Base-by-base conservation (phyloP, 1,140 invertebrate species). In the Drosophila lacteicornis region DNA sequence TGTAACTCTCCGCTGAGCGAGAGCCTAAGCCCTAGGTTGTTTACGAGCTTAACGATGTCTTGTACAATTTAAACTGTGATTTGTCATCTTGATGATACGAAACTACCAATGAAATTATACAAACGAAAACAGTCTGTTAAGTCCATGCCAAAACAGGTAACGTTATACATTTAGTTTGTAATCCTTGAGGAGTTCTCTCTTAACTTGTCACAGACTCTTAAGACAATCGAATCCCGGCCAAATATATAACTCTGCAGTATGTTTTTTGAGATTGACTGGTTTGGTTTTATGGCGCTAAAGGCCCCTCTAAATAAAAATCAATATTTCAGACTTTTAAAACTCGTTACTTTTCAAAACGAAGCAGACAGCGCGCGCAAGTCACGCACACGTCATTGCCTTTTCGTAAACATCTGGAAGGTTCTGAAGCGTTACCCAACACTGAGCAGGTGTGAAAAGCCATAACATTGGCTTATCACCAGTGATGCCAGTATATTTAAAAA, bases 71-170 rank as follows among this genome's bases (percentile, higher is more conserved):
- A 66, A 66, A 58, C 60, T 76, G 73, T 75, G 55, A 69, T 78
- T 56, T 60, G 65, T 69, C 74, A 78, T 69, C 50, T 56, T 56
- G 43, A 77, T 56, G 55, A 77, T 76, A 55, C 33, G 51, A 62
- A 69, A 66, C 51, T 49, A 36, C 53, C 38, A 59, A 73, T 55
- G 63, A 59, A 60, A 47, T 74, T 73, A 73, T 71, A 42, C 45
- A 73, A 74, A 73, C 55, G 8, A 60, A 38, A 27, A 60, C 45
- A 73, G 67, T 73, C 67, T 78, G 63, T 78, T 78, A 76, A 75
- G 61, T 76, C 71, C 71, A 78, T 69, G 75, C 57, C 42, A 56
- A 17, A 47, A 19, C 63, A 78, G 75, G 75, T 78, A 78, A 78
- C 15, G 75, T 78, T 68, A 7, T 50, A 49, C 6, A 36, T 19